Base-by-base conservation (phyloP, 2,797 vertebrate species). In the Dallia pectoralis region DNA sequence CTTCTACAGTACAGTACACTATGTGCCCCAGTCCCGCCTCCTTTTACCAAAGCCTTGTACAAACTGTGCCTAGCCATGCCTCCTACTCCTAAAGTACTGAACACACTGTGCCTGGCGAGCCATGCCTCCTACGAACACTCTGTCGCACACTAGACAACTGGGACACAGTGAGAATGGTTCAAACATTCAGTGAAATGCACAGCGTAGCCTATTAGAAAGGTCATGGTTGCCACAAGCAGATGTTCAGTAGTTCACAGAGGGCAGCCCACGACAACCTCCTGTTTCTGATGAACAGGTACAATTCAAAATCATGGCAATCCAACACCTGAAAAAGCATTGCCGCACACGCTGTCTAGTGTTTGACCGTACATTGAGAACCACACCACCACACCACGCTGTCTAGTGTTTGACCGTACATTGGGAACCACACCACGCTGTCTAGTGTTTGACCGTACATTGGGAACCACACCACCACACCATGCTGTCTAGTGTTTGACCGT, bases 181-280 rank as follows among this genome's bases (percentile, higher is more conserved):
- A 74, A 88, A 81, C 79, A 76, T 76, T 89, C 87, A 89, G 90
- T 91, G 82, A 89, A 85, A 93, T 89, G 88, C 88, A 88, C 76
- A 80, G 78, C 78, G 0, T 87, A 81, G 77, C 82, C 82, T 79
- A 67, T 75, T 70, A 44, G 19, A 62, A 84, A 71, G 83, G 77
- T 78, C 87, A 89, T 84, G 84, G 84, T 82, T 84, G 79, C 80
- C 63, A 69, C 72, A 49, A 27, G 22, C 25, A 29, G 62, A 63
- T 27, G 4, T 29, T 29, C 30, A 27, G 9, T 63, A 27, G 9
- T 63, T 53, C 49, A 32, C 6, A 63, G 12, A 32, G 62, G 32
- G 22, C 22, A 63, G 29, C 61, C 29, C 29, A 16, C 27, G 18
- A 53, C 33, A 3, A 6, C 25, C 27, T 63, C 18, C 29, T 32